These are phyloP conservation scores for Pempheris klunzingeri DNA, from an alignment of 2,797 vertebrate genomes.

Conservation along the genomic window DNA sequence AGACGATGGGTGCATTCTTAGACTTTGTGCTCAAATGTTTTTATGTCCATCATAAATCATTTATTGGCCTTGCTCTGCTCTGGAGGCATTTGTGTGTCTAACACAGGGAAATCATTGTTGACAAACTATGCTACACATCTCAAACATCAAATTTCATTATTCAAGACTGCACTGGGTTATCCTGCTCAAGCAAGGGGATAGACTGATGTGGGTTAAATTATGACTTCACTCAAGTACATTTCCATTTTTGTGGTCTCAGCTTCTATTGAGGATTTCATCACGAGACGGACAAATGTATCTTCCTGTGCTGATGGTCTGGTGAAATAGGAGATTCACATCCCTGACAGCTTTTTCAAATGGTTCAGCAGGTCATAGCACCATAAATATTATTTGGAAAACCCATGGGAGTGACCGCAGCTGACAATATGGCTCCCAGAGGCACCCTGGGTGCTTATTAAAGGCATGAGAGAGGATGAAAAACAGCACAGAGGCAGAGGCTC, in stretches of 20 bases:
- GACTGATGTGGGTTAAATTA: slow-evolving; percentile 49
- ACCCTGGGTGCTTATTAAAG: slow-evolving; percentile 38
- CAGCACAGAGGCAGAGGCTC: slow-evolving; percentile 17
- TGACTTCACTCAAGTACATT: slow-evolving; percentile 37
- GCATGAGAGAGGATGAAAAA: slow-evolving; percentile 41
- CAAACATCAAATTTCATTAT: slow-evolving; percentile 68
- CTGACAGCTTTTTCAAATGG: slow-evolving; percentile 50
- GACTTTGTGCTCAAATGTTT: slow-evolving; percentile 64
- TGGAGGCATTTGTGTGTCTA: slow-evolving; percentile 60
- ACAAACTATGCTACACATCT: slow-evolving; percentile 70
- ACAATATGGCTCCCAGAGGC: slow-evolving; percentile 46
- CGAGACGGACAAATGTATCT: slow-evolving; percentile 45
- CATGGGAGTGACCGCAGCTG: slow-evolving; percentile 48
- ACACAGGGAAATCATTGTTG: slow-evolving; percentile 77
- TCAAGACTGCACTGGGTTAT: slow-evolving; percentile 43
- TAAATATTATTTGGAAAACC: slow-evolving; percentile 66
- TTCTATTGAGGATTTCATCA: slow-evolving; percentile 48
- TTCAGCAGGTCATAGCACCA: slow-evolving; percentile 50
- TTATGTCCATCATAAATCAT: slow-evolving; percentile 73
- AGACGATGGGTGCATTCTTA: slow-evolving; percentile 61
- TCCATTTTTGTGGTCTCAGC: slow-evolving; percentile 28
- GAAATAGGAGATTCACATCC: slow-evolving; percentile 54
- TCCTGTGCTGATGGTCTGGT: slow-evolving; percentile 25
- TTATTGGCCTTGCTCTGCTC: slow-evolving; percentile 59
- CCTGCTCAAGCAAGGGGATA: slow-evolving; percentile 1